phyloP scores from a whole-genome alignment of 35 echinoderm and acorn worm species.

The Strongylocentrotus purpuratus region DNA sequence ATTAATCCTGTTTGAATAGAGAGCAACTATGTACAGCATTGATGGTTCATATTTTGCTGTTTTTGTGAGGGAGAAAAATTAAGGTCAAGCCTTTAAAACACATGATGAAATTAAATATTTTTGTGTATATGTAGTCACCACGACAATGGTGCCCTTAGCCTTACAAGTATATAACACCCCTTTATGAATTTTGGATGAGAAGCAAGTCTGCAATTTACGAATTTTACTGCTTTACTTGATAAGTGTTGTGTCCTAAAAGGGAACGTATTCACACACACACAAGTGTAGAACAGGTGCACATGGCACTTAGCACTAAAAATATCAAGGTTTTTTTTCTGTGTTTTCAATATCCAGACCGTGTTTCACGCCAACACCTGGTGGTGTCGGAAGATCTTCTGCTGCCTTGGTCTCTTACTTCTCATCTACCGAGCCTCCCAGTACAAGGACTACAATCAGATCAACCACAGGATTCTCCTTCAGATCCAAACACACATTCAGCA shows the following conservation, averaged over 20 bases:
- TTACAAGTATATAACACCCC: too few relatives aligned
- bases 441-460: conserved; percentile 76
- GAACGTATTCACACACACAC: background rate
- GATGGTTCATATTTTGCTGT: background rate
- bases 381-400: conserved; percentile 71
- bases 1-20: background rate
- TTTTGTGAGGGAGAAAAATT: background rate
- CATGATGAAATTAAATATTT: too few relatives aligned
- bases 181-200: too few relatives aligned
- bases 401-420: conserved; percentile 51
- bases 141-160: too few relatives aligned
- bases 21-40: background rate
- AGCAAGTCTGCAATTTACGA: too few relatives aligned
- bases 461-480: conserved; percentile 72
- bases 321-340: background rate
- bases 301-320: background rate
- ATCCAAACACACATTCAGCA: conserved; percentile 66
- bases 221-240: too few relatives aligned
- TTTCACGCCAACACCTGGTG: conserved; percentile 77
- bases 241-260: background rate
- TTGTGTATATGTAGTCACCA: too few relatives aligned
- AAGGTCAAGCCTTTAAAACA: background rate
- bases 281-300: background rate
- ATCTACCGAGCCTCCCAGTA: conserved; percentile 52
- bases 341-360: conserved; percentile 51